phyloP scores from a whole-genome alignment of 2,113 vertebrate species.

The Spea multiplicata region DNA sequence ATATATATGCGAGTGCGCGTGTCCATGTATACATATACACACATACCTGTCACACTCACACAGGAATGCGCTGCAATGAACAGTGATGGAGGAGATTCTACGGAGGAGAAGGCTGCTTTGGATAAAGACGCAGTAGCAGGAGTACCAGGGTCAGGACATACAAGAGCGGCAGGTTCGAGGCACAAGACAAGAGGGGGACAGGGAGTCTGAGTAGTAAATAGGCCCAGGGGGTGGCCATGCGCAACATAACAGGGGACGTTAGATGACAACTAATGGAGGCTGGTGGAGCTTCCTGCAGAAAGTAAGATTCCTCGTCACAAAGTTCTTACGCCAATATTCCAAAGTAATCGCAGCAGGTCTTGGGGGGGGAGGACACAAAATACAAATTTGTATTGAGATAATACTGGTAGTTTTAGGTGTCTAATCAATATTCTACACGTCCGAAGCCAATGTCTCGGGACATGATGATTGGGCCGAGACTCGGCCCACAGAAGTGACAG shows the following conservation, averaged over 20 bases:
- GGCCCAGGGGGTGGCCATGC: background rate
- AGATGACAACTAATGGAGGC: too few relatives aligned
- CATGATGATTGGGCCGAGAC: background rate
- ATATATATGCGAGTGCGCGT: background rate
- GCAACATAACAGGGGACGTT: background rate
- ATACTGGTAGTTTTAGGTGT: background rate
- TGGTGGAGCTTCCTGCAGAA: background rate
- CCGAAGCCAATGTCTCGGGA: too few relatives aligned
- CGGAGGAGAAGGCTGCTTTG: background rate
- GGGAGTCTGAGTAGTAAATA: background rate
- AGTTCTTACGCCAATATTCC: too few relatives aligned
- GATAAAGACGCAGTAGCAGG: background rate
- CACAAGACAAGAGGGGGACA: conserved; percentile 3
- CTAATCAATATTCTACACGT: background rate
- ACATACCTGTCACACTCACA: conserved; percentile 9
- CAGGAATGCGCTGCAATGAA: conserved; percentile 9
- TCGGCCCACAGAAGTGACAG: background rate
- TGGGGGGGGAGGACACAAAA: background rate
- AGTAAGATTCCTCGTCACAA: background rate
- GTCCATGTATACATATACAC: conserved; percentile 27
- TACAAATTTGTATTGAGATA: background rate
- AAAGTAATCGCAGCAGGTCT: too few relatives aligned
- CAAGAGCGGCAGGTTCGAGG: background rate
- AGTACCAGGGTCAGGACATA: background rate
- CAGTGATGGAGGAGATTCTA: background rate